A percentile compares a stretch with the other conserved stretches of the same genome.
Evolutionary conservation across 1,140 invertebrate genomes (phyloP).

Genomic region (Drosophila nigrodunni): DNA sequence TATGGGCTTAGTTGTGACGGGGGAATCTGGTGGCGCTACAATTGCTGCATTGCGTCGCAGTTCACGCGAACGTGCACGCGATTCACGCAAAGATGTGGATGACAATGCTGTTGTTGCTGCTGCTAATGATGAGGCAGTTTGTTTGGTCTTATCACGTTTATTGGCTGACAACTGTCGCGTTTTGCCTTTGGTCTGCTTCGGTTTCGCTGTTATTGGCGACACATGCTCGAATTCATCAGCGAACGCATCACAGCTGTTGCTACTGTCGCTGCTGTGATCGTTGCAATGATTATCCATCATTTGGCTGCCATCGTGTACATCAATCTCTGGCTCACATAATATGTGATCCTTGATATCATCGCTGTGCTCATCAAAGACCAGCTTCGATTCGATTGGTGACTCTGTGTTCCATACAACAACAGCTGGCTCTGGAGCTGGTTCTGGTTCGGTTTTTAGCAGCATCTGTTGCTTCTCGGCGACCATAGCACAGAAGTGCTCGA

Average conservation of each 20-base stretch:
- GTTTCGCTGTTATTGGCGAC: not conserved
- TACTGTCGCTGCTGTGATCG: not conserved
- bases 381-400: slow-evolving; percentile 53
- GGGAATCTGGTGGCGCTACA: no score
- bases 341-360: slow-evolving; percentile 70
- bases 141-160: no score
- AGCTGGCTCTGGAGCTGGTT: slow-evolving; percentile 61
- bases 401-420: slow-evolving; percentile 69
- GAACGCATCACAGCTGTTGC: slow-evolving; percentile 10
- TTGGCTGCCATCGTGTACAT: slow-evolving; percentile 35
- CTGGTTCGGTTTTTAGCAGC: slow-evolving; percentile 59
- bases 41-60: slow-evolving; percentile 37
- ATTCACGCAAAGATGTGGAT: slow-evolving; percentile 38
- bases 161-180: slow-evolving; percentile 3
- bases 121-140: not conserved
- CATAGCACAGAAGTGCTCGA: slow-evolving; percentile 64
- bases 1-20: not conserved
- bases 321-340: slow-evolving; percentile 70
- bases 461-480: slow-evolving; percentile 62
- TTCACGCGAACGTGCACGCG: slow-evolving; percentile 52
- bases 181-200: slow-evolving; percentile 12
- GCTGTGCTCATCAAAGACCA: slow-evolving; percentile 49
- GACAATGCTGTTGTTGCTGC: not conserved
- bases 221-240: slow-evolving; percentile 2
- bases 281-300: not conserved